phyloP scores from a whole-genome alignment of 1,140 invertebrate genomes.

The Glossosoma conforme region DNA sequence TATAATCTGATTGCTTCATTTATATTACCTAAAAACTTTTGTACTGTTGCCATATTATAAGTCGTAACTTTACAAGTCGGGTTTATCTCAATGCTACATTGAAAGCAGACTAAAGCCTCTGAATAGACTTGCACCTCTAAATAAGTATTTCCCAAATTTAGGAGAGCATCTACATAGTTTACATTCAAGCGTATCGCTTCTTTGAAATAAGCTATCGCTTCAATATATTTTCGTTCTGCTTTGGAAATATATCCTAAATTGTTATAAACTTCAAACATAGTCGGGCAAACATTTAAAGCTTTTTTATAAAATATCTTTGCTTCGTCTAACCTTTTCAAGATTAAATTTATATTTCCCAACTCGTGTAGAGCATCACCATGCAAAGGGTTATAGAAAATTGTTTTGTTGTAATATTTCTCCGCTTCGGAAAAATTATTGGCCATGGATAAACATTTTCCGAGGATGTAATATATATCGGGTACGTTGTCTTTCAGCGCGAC shows the following conservation, averaged over 20 bases:
- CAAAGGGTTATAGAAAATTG: conserved; percentile 86
- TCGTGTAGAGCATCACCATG: conserved; percentile 99
- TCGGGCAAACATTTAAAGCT: background rate
- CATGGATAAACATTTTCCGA: conserved; percentile 98
- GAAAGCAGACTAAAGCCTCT: conserved; percentile 95
- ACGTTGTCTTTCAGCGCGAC: conserved; percentile 98
- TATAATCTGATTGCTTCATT: conserved; percentile 98
- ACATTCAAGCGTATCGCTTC: conserved; percentile 96
- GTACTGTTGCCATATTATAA: conserved; percentile 98
- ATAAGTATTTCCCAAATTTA: conserved; percentile 98
- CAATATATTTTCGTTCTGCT: background rate
- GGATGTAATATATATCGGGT: conserved; percentile 98
- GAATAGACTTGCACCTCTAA: conserved; percentile 99
- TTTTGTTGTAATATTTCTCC: conserved; percentile 98
- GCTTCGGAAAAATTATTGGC: conserved; percentile 95
- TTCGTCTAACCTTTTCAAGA: conserved; percentile 93
- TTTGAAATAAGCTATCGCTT: conserved; percentile 49
- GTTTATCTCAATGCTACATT: conserved; percentile 96
- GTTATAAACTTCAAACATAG: background rate
- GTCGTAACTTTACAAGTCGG: conserved; percentile 98
- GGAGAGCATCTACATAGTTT: conserved; percentile 94
- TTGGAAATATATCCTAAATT: background rate
- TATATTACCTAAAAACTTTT: conserved; percentile 98
- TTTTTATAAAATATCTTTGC: conserved; percentile 69
- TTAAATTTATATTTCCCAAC: conserved; percentile 85